Evolutionary conservation across 2,888 invertebrate species (phyloP), one percentile per base, ranked within the genome.

Genomic region (Branchellion lobata): DNA sequence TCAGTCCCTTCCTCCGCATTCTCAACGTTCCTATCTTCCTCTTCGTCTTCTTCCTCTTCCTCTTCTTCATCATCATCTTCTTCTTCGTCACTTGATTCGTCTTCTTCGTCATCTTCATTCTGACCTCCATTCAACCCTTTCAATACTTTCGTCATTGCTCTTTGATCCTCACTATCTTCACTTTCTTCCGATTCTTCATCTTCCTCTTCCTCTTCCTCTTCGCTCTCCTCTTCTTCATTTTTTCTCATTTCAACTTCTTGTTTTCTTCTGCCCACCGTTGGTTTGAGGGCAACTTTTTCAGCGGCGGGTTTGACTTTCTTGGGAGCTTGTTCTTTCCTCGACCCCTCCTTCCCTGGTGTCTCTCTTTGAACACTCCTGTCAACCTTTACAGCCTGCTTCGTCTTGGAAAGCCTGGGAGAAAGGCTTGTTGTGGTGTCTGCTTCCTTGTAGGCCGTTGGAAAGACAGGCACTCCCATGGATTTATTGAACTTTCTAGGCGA

Each of bases 191-290:
- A 77, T 78, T 47, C 77, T 14, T 18, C 36, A 24, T 53, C 33
- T 14, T 74, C 61, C 3, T 31, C 76, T 34, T 77, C 69, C 2
- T 57, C 51, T n/a, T 80, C 79, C 21, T 80, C 74, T 11, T 68
- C 57, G 0, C 34, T 27, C 34, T 81, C 73, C 27, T 69, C 40
- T 61, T 53, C 47, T 40, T 76, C 47, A 21, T 24, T 33, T 24
- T 57, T n/a, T 18, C 68, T 29, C 14, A 14, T 65, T 24, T 18
- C 24, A 24, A n/a, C 24, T 57, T 5, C 11, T 24, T 24, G 5
- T 5, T 57, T 57, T n/a, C 3, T 57, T 5, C 21, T 57, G n/a
- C 5, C 5, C 21, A 14, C 3, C 11, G 21, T 8, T 8, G 61
- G 61, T 57, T 57, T 57, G 3, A 57, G 21, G 21, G 61, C 61